Evolutionary conservation across 2,888 invertebrate genomes (phyloP).

Genomic region (Lepeophtheirus nordmannii): DNA sequence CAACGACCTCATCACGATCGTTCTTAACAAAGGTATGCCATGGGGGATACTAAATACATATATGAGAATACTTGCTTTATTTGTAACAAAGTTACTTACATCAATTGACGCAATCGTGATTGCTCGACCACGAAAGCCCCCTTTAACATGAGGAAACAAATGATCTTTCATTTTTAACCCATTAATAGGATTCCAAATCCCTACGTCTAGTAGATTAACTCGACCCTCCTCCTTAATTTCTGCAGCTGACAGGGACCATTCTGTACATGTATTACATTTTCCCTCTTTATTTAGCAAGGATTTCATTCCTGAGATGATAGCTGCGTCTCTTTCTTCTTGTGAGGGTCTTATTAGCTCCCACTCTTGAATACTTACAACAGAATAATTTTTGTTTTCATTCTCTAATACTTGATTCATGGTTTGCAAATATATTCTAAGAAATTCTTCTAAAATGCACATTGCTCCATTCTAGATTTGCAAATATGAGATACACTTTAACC

Average conservation of each 20-base stretch:
- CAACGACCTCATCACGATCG: conserved; percentile 40
- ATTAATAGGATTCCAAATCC: conserved; percentile 55
- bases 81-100: conserved; percentile 40
- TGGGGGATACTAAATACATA: conserved; percentile 56
- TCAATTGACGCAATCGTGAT: conserved; percentile 60
- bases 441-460: not conserved
- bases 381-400: conserved; percentile 14
- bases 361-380: conserved; percentile 22
- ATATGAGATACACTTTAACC: not conserved
- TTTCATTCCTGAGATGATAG: conserved; percentile 9
- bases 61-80: not conserved
- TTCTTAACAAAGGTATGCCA: conserved; percentile 54
- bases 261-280: conserved; percentile 42
- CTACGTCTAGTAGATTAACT: conserved; percentile 42
- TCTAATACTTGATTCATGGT: conserved; percentile 3
- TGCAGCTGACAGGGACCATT: conserved; percentile 43
- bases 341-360: conserved; percentile 21
- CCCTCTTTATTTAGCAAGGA: conserved; percentile 33
- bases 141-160: conserved; percentile 59
- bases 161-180: conserved; percentile 51
- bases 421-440: not conserved
- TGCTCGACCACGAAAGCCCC: conserved; percentile 57
- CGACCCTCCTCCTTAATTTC: conserved; percentile 38
- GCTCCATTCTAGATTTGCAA: not conserved
- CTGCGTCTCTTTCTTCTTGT: conserved; percentile 1